Evolutionary conservation across 2,113 vertebrate genomes (phyloP).

Genomic region (Brachionichthys hirsutus): DNA sequence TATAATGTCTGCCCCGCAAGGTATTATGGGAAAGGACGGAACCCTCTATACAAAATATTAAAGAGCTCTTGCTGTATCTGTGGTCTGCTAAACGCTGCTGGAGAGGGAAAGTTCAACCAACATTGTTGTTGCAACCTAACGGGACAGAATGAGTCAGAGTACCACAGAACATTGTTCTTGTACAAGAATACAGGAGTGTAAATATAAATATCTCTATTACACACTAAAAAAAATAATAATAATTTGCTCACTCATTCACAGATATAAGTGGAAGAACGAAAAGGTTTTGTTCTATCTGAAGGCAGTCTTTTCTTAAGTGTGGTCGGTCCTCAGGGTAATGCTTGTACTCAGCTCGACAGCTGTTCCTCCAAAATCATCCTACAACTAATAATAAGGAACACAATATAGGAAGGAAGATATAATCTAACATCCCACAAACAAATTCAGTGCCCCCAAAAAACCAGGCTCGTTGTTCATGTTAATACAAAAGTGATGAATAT

Average conservation of each 20-base stretch:
- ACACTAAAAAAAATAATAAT: conserved; percentile 5
- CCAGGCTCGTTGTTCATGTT: conserved; percentile 9
- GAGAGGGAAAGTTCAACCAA: too few relatives aligned
- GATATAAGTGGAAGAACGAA: conserved; percentile 45
- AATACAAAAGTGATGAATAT: conserved; percentile 16
- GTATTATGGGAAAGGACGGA: too few relatives aligned
- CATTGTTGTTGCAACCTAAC: too few relatives aligned
- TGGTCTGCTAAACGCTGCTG: too few relatives aligned
- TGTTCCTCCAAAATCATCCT: neutral
- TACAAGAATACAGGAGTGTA: conserved; percentile 66
- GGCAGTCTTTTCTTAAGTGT: conserved; percentile 20
- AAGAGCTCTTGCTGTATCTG: too few relatives aligned
- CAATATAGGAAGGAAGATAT: neutral
- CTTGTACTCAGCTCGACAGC: conserved; percentile 4
- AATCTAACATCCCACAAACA: neutral
- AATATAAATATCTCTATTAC: conserved; percentile 68
- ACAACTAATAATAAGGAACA: conserved; percentile 3
- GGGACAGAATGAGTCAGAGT: too few relatives aligned
- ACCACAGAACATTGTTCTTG: conserved; percentile 45
- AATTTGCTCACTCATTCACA: conserved; percentile 28
- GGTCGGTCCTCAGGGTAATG: conserved; percentile 33
- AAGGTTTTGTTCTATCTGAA: conserved; percentile 9
- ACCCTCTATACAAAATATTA: too few relatives aligned
- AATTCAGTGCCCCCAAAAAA: neutral
- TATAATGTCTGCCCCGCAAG: too few relatives aligned